phyloP scores from a whole-genome alignment of 2,797 vertebrate species.

The Petrocephalus schoutedeni region DNA sequence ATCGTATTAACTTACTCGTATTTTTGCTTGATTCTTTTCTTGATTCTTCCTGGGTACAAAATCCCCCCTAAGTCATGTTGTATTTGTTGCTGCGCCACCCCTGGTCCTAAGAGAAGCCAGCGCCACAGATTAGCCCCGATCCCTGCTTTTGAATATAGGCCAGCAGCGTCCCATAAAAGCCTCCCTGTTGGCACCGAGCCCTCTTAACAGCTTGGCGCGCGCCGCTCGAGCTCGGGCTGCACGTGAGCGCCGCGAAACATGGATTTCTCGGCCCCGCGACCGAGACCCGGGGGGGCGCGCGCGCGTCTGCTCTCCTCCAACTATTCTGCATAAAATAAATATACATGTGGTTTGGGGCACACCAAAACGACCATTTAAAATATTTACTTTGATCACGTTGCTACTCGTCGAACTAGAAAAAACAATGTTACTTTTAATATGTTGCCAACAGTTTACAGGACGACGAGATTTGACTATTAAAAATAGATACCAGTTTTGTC shows the following conservation, averaged over 20 bases:
- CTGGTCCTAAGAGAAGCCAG: neutral
- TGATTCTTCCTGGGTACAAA: neutral
- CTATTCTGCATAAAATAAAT: neutral
- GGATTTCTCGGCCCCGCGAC: neutral
- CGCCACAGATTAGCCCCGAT: neutral
- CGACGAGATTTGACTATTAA: neutral
- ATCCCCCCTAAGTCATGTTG: neutral
- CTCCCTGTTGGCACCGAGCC: slow-evolving; percentile 29
- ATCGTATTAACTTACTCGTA: slow-evolving; percentile 8
- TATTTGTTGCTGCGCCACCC: neutral
- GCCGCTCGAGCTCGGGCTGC: neutral
- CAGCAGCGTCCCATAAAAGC: slow-evolving; percentile 38
- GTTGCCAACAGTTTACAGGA: neutral
- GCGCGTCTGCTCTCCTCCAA: neutral
- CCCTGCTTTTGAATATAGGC: neutral
- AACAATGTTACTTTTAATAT: neutral
- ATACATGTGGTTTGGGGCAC: neutral
- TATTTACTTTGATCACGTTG: neutral
- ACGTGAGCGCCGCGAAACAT: slow-evolving; percentile 32
- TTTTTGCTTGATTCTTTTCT: slow-evolving; percentile 4
- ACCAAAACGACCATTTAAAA: neutral
- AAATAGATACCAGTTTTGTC: neutral
- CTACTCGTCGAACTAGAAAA: neutral
- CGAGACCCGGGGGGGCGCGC: too few species aligned
- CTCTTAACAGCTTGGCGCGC: slow-evolving; percentile 38